These are phyloP conservation scores for Frankliniella intonsa DNA, from an alignment of 2,888 invertebrate species.

Conservation along the genomic window DNA sequence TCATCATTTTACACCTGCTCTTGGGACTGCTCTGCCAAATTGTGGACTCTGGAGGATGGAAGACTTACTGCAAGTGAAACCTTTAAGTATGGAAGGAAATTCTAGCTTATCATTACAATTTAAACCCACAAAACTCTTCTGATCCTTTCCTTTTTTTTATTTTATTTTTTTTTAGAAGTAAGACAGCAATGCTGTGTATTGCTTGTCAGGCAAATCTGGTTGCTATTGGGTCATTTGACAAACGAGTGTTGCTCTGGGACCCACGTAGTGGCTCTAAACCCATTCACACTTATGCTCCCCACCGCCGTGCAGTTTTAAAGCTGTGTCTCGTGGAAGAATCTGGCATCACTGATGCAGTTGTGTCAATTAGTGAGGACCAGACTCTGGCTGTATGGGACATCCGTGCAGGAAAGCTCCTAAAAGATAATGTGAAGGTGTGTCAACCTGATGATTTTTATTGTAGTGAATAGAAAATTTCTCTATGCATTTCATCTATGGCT, in stretches of 20 bases:
- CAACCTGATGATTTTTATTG: not conserved
- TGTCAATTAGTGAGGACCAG: constrained; percentile 2
- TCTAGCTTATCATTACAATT: not conserved
- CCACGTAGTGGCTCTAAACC: not conserved
- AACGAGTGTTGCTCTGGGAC: not conserved
- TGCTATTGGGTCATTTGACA: not conserved
- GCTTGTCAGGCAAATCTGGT: not conserved
- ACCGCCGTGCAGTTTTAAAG: constrained; percentile 4
- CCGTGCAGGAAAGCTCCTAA: not conserved
- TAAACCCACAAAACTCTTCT: not conserved
- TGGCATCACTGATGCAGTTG: not conserved
- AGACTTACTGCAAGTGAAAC: constrained; percentile 7
- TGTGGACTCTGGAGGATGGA: constrained; percentile 1
- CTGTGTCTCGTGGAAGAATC: constrained; percentile 2
- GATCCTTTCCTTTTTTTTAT: not conserved
- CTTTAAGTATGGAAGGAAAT: not conserved
- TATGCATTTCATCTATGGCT: not conserved
- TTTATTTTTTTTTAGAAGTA: not conserved
- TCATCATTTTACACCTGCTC: constrained; percentile 11
- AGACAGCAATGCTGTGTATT: not conserved
- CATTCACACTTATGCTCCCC: not conserved
- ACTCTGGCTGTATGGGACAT: constrained; percentile 8
- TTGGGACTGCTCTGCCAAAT: not conserved
- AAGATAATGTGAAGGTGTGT: constrained; percentile 6
- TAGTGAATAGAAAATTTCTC: not conserved